Percentiles rank a stretch among this genome's conserved stretches.
Evolutionary conservation across 2,888 invertebrate species (phyloP).

Genomic region (Tetropium fuscum): DNA sequence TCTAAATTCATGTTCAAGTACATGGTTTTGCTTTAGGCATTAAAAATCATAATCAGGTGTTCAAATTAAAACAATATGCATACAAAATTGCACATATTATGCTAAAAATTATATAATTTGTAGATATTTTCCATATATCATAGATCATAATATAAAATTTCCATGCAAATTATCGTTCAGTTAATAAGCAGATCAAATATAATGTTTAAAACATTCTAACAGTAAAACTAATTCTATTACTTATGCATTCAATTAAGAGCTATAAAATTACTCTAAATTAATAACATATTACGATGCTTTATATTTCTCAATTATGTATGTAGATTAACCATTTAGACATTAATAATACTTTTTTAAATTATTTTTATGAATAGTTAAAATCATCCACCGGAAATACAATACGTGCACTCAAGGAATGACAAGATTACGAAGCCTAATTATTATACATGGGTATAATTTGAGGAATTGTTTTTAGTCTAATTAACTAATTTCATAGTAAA

Average conservation of each 20-base stretch:
- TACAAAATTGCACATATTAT: no score
- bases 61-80: no score
- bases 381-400: constrained; percentile 27
- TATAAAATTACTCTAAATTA: constrained; percentile 16
- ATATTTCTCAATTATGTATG: constrained; percentile 30
- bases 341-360: constrained; percentile 32
- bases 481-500: constrained; percentile 24
- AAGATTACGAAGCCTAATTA: constrained; percentile 35
- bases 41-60: no score
- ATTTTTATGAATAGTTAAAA: constrained; percentile 36
- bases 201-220: no score
- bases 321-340: constrained; percentile 34
- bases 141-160: no score
- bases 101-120: no score
- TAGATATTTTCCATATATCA: no score
- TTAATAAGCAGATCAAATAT: no score
- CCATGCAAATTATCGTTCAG: not conserved
- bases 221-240: no score
- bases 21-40: no score
- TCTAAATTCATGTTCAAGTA: no score
- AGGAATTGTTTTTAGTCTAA: constrained; percentile 30
- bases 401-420: constrained; percentile 34
- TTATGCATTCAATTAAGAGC: constrained; percentile 3
- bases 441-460: constrained; percentile 35
- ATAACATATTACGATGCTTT: constrained; percentile 3